Evolutionary conservation across 2,113 vertebrate species (phyloP).

Genomic region (Xerus inauris): DNA sequence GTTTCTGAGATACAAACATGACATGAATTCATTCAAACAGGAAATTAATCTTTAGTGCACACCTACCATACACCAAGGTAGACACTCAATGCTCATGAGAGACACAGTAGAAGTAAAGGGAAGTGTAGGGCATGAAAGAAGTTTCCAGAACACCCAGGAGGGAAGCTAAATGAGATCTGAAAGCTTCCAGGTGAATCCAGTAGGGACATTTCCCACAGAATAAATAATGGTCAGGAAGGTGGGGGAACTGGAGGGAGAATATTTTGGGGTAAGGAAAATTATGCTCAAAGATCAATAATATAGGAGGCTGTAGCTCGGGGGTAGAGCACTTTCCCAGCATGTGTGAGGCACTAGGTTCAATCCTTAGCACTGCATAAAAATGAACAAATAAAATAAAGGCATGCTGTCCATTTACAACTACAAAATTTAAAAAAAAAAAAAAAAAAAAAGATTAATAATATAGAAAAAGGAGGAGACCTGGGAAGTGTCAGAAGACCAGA

Average conservation of each 20-base stretch:
- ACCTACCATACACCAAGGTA: not conserved
- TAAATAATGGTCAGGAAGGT: not conserved
- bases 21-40: not conserved
- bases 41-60: not conserved
- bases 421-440: too few relatives aligned
- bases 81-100: not conserved
- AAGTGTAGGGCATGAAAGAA: not conserved
- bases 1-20: not conserved
- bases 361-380: too few relatives aligned
- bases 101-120: not conserved
- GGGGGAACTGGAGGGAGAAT: not conserved
- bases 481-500: not conserved
- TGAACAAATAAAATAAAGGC: too few relatives aligned
- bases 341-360: too few relatives aligned
- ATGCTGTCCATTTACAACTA: too few relatives aligned
- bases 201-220: not conserved
- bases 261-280: not conserved
- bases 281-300: not conserved
- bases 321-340: too few relatives aligned
- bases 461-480: not conserved
- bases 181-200: not conserved
- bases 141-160: not conserved
- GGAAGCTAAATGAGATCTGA: not conserved
- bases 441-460: not conserved
- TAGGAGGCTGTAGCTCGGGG: not conserved